Base-by-base conservation (phyloP, 2,888 invertebrate genomes). In the Choreutis nemorana region DNA sequence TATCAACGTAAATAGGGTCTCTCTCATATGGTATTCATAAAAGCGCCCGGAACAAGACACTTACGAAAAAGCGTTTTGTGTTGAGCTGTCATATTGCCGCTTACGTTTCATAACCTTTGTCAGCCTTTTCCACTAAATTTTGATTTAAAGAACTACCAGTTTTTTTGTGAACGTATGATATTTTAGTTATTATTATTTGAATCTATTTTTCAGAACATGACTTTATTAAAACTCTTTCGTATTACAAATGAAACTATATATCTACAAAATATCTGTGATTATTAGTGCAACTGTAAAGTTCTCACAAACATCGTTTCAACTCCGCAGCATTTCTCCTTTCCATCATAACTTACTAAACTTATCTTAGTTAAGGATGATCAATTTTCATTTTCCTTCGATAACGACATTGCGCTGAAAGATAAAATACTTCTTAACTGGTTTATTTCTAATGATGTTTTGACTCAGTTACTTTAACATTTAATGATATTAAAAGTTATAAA, bases 351-450 rank as follows among this genome's bases (percentile, higher is more conserved):
- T 73, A 55, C 48, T 50, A 59, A 72, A 75, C 66, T 73, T 73
- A 68, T 72, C 68, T 66, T 68, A 65, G 70, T 72, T 66, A 67
- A 61, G 44, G 55, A 54, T 60, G 62, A 75, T 77, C 75, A 75
- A 73, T 77, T 77, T 71, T 73, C 70, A 72, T 77, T 75, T 62
- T 56, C 59, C 50, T 50, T 50, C 58, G 57, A 71, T 72, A 64
- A 68, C 55, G 54, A 50, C 18, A 18, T 18, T n/a, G n/a, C n/a
- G n/a, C n/a, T n/a, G n/a, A n/a, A n/a, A n/a, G n/a, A n/a, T n/a
- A n/a, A n/a, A n/a, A n/a, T n/a, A n/a, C n/a, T n/a, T n/a, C n/a
- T n/a, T n/a, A n/a, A n/a, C n/a, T n/a, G n/a, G n/a, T n/a, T n/a
- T n/a, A n/a, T n/a, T n/a, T n/a, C n/a, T n/a, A n/a, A n/a, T n/a